phyloP scores from a whole-genome alignment of 2,797 vertebrate genomes.

The Aplochiton taeniatus region DNA sequence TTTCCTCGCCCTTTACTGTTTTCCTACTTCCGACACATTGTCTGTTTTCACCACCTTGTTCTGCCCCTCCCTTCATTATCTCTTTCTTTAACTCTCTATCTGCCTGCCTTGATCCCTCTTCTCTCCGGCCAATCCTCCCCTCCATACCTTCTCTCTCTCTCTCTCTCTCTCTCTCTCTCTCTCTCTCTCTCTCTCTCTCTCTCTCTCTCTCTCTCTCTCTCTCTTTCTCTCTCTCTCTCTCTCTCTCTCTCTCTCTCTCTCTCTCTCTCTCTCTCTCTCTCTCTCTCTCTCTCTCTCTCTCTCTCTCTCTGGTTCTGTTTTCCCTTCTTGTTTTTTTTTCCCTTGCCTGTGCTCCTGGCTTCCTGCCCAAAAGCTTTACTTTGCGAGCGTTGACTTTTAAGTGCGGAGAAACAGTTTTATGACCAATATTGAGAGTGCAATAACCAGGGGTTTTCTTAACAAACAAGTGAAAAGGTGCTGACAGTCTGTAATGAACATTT shows the following conservation, averaged over 20 bases:
- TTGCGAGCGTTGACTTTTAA: constrained; percentile 36
- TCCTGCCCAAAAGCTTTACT: constrained; percentile 30
- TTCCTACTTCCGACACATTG: neutral
- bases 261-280: neutral
- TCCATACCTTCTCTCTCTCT: neutral
- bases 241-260: constrained; percentile 7
- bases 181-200: neutral
- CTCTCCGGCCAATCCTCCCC: constrained; percentile 10
- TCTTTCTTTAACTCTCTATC: neutral
- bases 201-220: constrained; percentile 9
- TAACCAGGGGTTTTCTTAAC: constrained; percentile 35
- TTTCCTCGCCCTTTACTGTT: neutral
- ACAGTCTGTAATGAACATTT: constrained; percentile 55
- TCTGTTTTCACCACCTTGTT: neutral
- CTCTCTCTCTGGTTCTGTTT: neutral
- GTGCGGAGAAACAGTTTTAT: constrained; percentile 41
- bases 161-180: neutral
- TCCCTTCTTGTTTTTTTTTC: constrained; percentile 7
- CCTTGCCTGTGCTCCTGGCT: constrained; percentile 19
- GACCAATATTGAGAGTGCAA: constrained; percentile 32
- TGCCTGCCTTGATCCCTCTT: constrained; percentile 7
- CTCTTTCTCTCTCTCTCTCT: constrained; percentile 15
- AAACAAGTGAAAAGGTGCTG: constrained; percentile 41
- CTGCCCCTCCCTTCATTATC: neutral
- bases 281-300: neutral